Base-by-base conservation (phyloP, 2,888 invertebrate species). In the Lottia scabra region DNA sequence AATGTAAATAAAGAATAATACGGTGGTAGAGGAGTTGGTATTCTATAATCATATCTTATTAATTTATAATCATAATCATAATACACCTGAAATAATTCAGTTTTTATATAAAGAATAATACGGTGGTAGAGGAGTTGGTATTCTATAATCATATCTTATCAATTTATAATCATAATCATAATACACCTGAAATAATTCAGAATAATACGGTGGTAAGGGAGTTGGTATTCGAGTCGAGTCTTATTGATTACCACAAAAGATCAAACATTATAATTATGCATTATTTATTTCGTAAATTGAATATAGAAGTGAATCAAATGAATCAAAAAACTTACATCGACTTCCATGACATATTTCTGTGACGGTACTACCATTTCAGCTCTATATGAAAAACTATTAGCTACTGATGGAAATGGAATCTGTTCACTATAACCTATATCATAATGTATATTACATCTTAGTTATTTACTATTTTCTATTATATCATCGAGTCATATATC, bases 381-480 rank as follows among this genome's bases (percentile, higher is more conserved):
- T 13, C 79, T 74, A 65, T 82, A 81, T 13, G 81, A 84, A 70
- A 83, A 85, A 69, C 80, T 79, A 10, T 77, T 79, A 0, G 77
- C 75, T 26, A 85, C 63, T 0, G 78, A 63, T 16, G 83, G 83
- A 16, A 81, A 63, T 8, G 75, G 72, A 30, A 72, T 76, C 0
- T 74, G 45, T 16, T 75, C 74, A 63, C 74, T 45, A 72, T 70
- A 16, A 71, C 45, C 79, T 81, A 71, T 75, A 73, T 56, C 44
- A 63, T 44, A 38, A 4, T 38, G n/a, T n/a, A n/a, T n/a, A n/a
- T n/a, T n/a, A n/a, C n/a, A n/a, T n/a, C n/a, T n/a, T n/a, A n/a
- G n/a, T n/a, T n/a, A n/a, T n/a, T n/a, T n/a, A n/a, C n/a, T n/a
- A n/a, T n/a, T n/a, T n/a, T n/a, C n/a, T n/a, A n/a, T n/a, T n/a